phyloP scores from a whole-genome alignment of 2,888 invertebrate genomes.

The Barypeithes pellucidus region DNA sequence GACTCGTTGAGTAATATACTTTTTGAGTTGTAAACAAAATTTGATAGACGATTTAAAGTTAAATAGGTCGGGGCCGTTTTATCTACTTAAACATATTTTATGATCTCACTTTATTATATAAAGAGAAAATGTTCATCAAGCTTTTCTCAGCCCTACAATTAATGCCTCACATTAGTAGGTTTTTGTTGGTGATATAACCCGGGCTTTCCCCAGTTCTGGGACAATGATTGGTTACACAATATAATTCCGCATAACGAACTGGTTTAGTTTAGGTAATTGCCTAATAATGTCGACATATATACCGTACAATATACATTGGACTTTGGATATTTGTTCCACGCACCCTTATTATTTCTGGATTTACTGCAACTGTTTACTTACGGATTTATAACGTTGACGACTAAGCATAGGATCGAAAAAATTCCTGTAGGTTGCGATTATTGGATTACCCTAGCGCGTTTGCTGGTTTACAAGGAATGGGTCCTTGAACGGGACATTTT shows the following conservation, averaged over 20 bases:
- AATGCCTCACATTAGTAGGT: slow-evolving; percentile 52
- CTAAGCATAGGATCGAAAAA: not conserved
- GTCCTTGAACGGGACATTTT: no score
- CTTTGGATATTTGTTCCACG: not conserved
- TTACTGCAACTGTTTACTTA: not conserved
- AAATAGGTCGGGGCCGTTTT: slow-evolving; percentile 24
- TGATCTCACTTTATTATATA: slow-evolving; percentile 42
- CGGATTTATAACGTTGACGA: not conserved
- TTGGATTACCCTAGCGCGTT: no score
- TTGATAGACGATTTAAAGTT: slow-evolving; percentile 16
- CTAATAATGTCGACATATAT: slow-evolving; percentile 44
- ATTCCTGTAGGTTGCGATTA: no score
- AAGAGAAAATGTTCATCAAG: slow-evolving; percentile 48
- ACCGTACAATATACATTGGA: slow-evolving; percentile 24
- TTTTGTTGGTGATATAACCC: slow-evolving; percentile 51
- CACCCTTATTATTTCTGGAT: not conserved
- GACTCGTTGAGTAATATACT: no score
- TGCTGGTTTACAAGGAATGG: no score
- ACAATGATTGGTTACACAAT: slow-evolving; percentile 53
- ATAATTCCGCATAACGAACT: slow-evolving; percentile 51
- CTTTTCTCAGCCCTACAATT: slow-evolving; percentile 49
- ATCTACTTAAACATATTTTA: slow-evolving; percentile 34
- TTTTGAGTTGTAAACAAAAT: slow-evolving; percentile 30
- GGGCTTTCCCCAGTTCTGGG: slow-evolving; percentile 43
- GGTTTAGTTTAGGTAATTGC: slow-evolving; percentile 49